Evolutionary conservation across 2,797 vertebrate genomes (phyloP), one percentile per base, ranked within the genome.

Genomic region (Harpagifer antarcticus): DNA sequence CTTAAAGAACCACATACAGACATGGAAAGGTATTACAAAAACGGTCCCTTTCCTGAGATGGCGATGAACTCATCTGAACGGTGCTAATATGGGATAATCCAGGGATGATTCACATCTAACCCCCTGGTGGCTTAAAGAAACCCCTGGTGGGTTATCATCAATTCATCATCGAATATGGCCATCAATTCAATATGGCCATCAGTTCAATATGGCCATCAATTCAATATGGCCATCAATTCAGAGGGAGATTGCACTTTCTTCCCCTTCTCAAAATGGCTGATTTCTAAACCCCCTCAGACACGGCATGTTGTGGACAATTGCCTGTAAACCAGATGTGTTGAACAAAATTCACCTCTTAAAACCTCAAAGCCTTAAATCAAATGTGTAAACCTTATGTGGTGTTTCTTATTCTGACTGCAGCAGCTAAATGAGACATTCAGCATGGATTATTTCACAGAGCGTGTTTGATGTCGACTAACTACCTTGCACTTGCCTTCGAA

Each of bases 261-360:
- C 60, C 31, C 50, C 2, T 45, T 23, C 52, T 65, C 14, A 73
- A 63, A 84, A 73, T 72, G 49, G 42, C 48, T 17, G 16, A 17
- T 61, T 3, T 2, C 13, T 15, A 23, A 67, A 33, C 31, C 9
- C 42, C 42, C 33, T 19, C 5, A 53, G 50, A 11, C 57, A 50
- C 16, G 23, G 44, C 53, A 61, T 67, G 61, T 68, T 77, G 43
- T 50, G 61, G 20, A 68, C 74, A 75, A 84, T 77, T 86, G 58
- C 56, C 57, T 19, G 44, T 23, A 64, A 79, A 59, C 50, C 19
- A 58, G 58, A 49, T 57, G 72, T 54, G 71, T n/a, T 68, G 52
- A 65, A 31, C 11, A 7, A 68, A 43, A 59, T 75, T 42, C 47
- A 40, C 72, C 20, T 57, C 57, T 72, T 55, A 52, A 65, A 76